A percentile compares a stretch with the other conserved stretches of the same genome.
Conservation (phyloP, 2,797 vertebrate species). For the Myotis daubentonii region DNA sequence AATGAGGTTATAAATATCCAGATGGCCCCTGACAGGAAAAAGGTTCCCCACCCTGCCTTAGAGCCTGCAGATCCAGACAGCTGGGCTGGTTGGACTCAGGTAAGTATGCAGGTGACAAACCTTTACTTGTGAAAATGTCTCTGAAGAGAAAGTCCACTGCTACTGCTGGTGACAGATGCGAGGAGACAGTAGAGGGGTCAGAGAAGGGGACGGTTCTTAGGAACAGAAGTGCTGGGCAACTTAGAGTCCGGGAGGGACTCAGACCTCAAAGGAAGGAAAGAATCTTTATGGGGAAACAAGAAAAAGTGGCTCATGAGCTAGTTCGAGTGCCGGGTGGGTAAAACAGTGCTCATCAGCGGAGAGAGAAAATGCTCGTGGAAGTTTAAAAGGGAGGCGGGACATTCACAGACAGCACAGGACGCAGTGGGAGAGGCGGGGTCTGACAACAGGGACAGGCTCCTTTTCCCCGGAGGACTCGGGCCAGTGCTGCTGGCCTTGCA, state of each 20-base stretch:
- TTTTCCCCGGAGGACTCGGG: background rate
- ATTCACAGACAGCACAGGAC: background rate
- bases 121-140: background rate
- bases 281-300: background rate
- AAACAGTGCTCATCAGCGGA: background rate
- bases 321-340: background rate
- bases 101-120: background rate
- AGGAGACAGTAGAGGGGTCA: background rate
- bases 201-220: background rate
- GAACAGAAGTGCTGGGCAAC: background rate
- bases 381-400: background rate
- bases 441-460: background rate
- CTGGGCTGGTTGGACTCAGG: background rate
- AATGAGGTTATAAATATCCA: too few relatives aligned
- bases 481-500: rapidly evolving
- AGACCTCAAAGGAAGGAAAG: background rate
- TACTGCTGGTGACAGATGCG: background rate
- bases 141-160: background rate
- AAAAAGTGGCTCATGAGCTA: background rate
- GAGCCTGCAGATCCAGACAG: background rate
- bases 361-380: background rate
- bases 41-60: background rate
- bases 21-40: too few relatives aligned
- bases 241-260: background rate
- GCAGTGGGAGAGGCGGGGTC: background rate